phyloP scores from a whole-genome alignment of 2,797 vertebrate species.

The Acrossocheilus fasciatus region DNA sequence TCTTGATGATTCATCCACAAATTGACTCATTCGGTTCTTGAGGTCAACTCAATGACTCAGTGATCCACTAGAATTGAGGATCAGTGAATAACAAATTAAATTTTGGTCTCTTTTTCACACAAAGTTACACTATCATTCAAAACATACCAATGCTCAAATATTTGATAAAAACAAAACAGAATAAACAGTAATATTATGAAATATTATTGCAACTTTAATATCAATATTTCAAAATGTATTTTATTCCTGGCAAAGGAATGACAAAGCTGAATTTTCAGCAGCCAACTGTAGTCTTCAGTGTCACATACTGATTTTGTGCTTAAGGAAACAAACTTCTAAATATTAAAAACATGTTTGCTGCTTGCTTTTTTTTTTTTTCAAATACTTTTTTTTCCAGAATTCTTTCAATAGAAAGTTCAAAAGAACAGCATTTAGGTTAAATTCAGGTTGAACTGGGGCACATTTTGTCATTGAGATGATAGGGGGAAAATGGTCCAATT shows the following conservation, averaged over 20 bases:
- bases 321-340: neutral
- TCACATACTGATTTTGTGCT: constrained; percentile 1
- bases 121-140: neutral
- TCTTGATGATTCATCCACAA: neutral
- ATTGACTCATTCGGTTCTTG: neutral
- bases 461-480: neutral
- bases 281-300: neutral
- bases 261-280: neutral
- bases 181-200: neutral
- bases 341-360: neutral
- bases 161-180: neutral
- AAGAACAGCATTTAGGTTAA: neutral
- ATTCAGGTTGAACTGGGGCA: neutral
- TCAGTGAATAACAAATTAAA: neutral
- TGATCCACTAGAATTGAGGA: neutral
- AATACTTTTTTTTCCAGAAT: neutral
- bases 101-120: neutral
- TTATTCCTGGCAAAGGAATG: neutral
- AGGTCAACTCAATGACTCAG: neutral
- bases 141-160: neutral
- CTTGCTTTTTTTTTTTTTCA: too few species aligned
- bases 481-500: neutral
- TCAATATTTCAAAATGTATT: neutral
- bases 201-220: neutral
- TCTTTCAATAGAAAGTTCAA: neutral